These are phyloP conservation scores for Apotomis capreana DNA, from an alignment of 2,888 invertebrate genomes.

Conservation along the genomic window DNA sequence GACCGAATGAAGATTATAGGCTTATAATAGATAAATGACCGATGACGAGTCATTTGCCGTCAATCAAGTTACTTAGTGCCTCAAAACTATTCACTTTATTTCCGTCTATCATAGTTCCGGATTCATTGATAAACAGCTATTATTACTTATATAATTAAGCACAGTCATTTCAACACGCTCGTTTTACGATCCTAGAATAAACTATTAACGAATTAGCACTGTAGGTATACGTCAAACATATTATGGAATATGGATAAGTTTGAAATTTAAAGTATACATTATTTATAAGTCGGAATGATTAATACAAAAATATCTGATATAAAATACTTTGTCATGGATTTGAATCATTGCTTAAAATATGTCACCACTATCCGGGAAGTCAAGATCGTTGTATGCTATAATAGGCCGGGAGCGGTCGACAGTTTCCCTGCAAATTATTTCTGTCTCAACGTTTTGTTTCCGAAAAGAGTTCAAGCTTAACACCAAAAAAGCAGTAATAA, in stretches of 20 bases:
- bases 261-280: slow-evolving; percentile 33
- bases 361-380: slow-evolving; percentile 92
- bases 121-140: slow-evolving; percentile 2
- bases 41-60: neutral
- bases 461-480: neutral
- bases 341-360: slow-evolving; percentile 83
- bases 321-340: slow-evolving; percentile 44
- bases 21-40: slow-evolving; percentile 1
- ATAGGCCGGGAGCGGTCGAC: slow-evolving; percentile 89
- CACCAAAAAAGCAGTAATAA: slow-evolving; percentile 7
- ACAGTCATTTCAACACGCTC: slow-evolving; percentile 16
- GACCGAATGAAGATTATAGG: neutral
- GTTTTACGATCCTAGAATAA: slow-evolving; percentile 8
- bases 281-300: slow-evolving; percentile 53
- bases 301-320: slow-evolving; percentile 46
- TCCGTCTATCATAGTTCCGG: neutral
- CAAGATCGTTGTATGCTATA: slow-evolving; percentile 95
- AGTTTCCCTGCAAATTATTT: slow-evolving; percentile 85
- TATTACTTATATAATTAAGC: slow-evolving; percentile 1
- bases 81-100: neutral
- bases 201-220: neutral
- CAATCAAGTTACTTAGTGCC: neutral
- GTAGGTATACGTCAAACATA: slow-evolving; percentile 1
- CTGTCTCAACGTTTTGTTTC: slow-evolving; percentile 59
- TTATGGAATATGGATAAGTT: slow-evolving; percentile 14